Evolutionary conservation across 1,140 invertebrate genomes (phyloP).

Genomic region (Ips typographus): DNA sequence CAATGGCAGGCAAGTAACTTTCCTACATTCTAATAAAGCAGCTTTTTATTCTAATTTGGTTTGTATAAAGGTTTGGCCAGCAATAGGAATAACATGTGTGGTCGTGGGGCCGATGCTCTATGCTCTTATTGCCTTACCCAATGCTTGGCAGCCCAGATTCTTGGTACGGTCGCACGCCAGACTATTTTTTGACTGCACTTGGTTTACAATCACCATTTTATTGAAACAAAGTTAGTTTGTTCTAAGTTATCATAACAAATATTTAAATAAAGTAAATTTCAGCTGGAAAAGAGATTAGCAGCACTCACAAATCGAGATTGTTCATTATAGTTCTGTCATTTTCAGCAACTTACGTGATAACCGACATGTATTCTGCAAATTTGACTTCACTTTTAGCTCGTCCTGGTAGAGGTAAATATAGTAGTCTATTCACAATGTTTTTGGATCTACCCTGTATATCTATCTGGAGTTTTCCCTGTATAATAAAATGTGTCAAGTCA

Average conservation of each 20-base stretch:
- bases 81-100: slow-evolving; percentile 57
- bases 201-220: slow-evolving; percentile 67
- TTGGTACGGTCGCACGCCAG: slow-evolving; percentile 49
- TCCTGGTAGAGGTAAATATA: slow-evolving; percentile 57
- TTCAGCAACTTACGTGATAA: slow-evolving; percentile 69
- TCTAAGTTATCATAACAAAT: background rate
- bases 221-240: slow-evolving; percentile 61
- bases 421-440: too few species aligned
- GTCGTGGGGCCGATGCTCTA: slow-evolving; percentile 60
- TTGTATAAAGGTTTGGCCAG: slow-evolving; percentile 60
- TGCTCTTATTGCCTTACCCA: slow-evolving; percentile 58
- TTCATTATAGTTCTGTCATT: slow-evolving; percentile 64
- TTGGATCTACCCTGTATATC: too few species aligned
- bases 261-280: slow-evolving; percentile 39
- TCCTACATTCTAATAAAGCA: background rate
- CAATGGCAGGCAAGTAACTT: slow-evolving; percentile 59
- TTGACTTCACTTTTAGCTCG: slow-evolving; percentile 68
- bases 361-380: slow-evolving; percentile 72
- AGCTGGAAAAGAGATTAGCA: slow-evolving; percentile 58
- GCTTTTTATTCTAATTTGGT: slow-evolving; percentile 24
- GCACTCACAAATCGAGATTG: slow-evolving; percentile 61
- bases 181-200: slow-evolving; percentile 63
- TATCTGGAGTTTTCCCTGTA: too few species aligned
- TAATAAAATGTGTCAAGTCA: too few species aligned
- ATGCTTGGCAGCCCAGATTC: slow-evolving; percentile 54